Evolutionary conservation across 2,888 invertebrate genomes (phyloP).

Genomic region (Meganola albula): DNA sequence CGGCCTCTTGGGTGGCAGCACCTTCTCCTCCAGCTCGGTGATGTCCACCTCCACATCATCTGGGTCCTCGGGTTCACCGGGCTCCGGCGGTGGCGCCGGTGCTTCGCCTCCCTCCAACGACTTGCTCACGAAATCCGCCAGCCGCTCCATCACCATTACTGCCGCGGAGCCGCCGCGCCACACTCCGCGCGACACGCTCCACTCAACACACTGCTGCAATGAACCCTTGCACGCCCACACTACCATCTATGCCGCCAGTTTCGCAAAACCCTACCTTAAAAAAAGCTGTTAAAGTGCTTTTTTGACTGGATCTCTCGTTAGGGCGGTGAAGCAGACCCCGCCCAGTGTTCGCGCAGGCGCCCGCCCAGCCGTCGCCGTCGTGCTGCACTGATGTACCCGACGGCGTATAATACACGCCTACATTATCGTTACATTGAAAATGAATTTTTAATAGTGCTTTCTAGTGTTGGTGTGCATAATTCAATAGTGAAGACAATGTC

Average conservation of each 20-base stretch:
- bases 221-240: conserved; percentile 56
- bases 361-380: conserved; percentile 34
- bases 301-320: conserved; percentile 22
- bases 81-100: conserved; percentile 69
- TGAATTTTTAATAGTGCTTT: conserved; percentile 66
- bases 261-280: conserved; percentile 19
- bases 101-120: conserved; percentile 83
- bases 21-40: conserved; percentile 65
- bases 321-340: conserved; percentile 55
- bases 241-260: conserved; percentile 17
- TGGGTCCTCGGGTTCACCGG: conserved; percentile 58
- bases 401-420: conserved; percentile 68
- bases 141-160: conserved; percentile 88
- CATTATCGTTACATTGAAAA: conserved; percentile 70
- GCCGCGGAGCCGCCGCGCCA: conserved; percentile 62
- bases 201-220: conserved; percentile 52
- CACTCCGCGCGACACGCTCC: conserved; percentile 59
- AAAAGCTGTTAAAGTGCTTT: conserved; percentile 20
- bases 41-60: conserved; percentile 70
- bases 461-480: conserved; percentile 42
- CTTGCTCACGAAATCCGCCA: conserved; percentile 93
- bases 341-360: conserved; percentile 64
- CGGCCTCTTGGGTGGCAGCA: conserved; percentile 57
- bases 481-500: conserved; percentile 28
- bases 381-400: conserved; percentile 37